These are phyloP conservation scores for Corythoichthys intestinalis DNA, from an alignment of 2,113 vertebrate species.

Conservation along the genomic window DNA sequence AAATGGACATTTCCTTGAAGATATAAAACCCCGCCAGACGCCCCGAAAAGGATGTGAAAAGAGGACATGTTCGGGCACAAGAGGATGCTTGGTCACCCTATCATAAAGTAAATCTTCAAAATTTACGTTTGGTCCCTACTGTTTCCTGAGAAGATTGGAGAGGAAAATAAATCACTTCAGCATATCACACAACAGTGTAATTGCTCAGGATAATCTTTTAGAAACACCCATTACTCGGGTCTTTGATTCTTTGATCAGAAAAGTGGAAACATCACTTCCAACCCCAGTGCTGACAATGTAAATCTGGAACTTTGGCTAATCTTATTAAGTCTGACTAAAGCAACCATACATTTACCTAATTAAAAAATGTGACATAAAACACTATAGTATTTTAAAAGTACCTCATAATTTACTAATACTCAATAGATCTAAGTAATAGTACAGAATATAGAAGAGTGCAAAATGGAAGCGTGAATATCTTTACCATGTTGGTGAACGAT, in stretches of 20 bases:
- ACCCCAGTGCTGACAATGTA: not conserved
- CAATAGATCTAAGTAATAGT: not conserved
- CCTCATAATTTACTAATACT: not conserved
- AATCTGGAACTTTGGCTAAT: not conserved
- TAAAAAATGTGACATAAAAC: too few species aligned
- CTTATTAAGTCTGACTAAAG: not conserved
- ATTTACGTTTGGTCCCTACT: not conserved
- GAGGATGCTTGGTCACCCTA: too few species aligned
- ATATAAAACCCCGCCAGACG: too few species aligned
- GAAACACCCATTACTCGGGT: not conserved
- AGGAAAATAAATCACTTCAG: too few species aligned
- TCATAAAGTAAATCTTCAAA: not conserved
- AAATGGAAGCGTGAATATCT: constrained; percentile 19
- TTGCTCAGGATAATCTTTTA: too few species aligned
- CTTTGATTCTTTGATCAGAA: not conserved
- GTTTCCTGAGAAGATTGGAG: not conserved
- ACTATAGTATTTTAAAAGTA: not conserved
- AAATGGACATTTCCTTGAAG: too few species aligned
- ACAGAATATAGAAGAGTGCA: not conserved
- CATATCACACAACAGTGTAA: too few species aligned
- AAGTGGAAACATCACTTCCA: not conserved
- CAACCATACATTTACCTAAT: too few species aligned
- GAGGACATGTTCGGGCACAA: too few species aligned
- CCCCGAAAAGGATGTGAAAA: too few species aligned
- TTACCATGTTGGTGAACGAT: constrained; percentile 30